phyloP scores from a whole-genome alignment of 35 echinoderm and acorn worm genomes.

The Amphiura filiformis region DNA sequence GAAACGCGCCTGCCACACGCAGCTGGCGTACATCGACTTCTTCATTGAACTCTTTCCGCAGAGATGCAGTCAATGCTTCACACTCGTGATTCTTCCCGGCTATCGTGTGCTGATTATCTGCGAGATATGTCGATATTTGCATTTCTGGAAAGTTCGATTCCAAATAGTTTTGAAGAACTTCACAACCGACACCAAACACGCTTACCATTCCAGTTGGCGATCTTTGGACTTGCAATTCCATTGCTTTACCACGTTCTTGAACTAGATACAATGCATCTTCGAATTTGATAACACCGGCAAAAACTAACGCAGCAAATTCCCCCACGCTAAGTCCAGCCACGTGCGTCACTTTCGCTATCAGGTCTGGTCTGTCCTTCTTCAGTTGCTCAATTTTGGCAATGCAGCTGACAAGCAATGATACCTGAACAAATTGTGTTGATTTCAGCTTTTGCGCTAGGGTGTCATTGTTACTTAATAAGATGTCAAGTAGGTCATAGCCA shows the following conservation, averaged over 20 bases:
- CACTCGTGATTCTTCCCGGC: not conserved
- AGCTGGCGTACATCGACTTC: conserved; percentile 11
- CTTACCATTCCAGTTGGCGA: conserved; percentile 16
- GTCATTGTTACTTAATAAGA: not conserved
- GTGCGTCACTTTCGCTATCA: not conserved
- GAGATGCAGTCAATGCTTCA: not conserved
- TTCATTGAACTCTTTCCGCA: not conserved
- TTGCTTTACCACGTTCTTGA: conserved; percentile 5
- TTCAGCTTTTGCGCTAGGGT: conserved; percentile 9
- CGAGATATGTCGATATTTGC: conserved; percentile 8
- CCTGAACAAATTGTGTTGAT: not conserved
- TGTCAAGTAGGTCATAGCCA: not conserved
- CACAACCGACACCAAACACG: not conserved
- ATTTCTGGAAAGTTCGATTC: not conserved
- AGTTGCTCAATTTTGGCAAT: conserved; percentile 15
- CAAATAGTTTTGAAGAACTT: not conserved
- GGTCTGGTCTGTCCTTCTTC: not conserved
- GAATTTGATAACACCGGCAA: not conserved
- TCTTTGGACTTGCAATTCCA: conserved; percentile 1
- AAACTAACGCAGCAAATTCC: conserved; percentile 1
- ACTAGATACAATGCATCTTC: conserved; percentile 3
- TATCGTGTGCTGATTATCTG: not conserved
- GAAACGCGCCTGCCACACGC: conserved; percentile 12
- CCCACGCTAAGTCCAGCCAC: not conserved
- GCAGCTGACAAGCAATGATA: not conserved